Conservation (phyloP, 2,797 vertebrate species). For the Ptychadena robeensis region DNA sequence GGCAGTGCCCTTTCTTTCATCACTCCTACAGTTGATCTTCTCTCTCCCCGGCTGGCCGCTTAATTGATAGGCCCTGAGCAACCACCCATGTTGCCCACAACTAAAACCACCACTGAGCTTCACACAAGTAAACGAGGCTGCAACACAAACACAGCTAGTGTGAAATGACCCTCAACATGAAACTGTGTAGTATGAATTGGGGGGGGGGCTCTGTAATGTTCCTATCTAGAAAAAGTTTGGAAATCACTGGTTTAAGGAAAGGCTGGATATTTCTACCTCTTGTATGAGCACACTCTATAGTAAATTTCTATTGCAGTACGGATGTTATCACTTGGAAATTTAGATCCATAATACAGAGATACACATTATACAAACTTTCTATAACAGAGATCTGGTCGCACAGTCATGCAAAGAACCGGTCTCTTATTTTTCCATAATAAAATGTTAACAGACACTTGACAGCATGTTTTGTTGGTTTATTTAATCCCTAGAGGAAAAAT, state of each 20-base stretch:
- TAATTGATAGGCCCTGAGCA: too few relatives aligned
- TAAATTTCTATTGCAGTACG: neutral
- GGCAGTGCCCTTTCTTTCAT: too few relatives aligned
- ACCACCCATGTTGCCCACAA: too few relatives aligned
- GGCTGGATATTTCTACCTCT: neutral
- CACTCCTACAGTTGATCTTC: too few relatives aligned
- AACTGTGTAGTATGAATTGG: too few relatives aligned
- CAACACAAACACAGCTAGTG: too few relatives aligned
- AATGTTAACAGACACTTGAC: slow-evolving; percentile 28
- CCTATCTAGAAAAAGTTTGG: too few relatives aligned
- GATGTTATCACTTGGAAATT: neutral
- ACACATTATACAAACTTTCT: neutral
- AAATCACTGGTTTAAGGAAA: neutral
- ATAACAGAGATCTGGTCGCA: neutral
- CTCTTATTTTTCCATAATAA: slow-evolving; percentile 30
- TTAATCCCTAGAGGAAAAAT: slow-evolving; percentile 35
- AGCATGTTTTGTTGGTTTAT: slow-evolving; percentile 40
- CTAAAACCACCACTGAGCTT: too few relatives aligned
- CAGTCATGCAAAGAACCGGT: neutral
- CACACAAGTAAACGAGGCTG: too few relatives aligned
- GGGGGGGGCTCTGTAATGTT: too few relatives aligned
- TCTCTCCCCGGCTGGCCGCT: too few relatives aligned
- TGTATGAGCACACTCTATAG: neutral
- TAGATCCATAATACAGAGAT: neutral
- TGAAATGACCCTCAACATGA: too few relatives aligned